Conservation (phyloP, 2,888 invertebrate species). For the Sympetrum striolatum region DNA sequence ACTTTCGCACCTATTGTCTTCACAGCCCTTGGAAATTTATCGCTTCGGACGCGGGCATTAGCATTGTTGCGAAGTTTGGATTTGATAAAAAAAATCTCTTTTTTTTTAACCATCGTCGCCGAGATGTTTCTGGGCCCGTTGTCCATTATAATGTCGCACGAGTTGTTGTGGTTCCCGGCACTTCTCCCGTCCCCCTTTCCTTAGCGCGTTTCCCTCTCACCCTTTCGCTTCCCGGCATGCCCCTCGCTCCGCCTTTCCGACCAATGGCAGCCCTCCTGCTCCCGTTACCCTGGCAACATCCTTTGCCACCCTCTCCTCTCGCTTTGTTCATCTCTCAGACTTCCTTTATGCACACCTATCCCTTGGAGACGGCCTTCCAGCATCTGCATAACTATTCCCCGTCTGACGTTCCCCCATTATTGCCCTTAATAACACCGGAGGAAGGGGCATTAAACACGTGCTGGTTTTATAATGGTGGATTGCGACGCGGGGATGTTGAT, state of each 20-base stretch:
- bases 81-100: background rate
- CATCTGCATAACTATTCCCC: background rate
- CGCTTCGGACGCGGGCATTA: background rate
- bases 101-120: background rate
- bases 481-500: background rate
- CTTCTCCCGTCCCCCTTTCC: background rate
- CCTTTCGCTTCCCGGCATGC: background rate
- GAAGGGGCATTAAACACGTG: background rate
- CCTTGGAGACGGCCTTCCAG: background rate
- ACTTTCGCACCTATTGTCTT: background rate
- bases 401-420: conserved; percentile 12
- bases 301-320: background rate
- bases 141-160: background rate
- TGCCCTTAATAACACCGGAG: background rate
- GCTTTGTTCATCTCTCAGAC: background rate
- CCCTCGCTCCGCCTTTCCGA: background rate
- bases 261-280: conserved; percentile 11
- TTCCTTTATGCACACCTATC: background rate
- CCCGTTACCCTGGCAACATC: conserved; percentile 32
- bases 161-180: background rate
- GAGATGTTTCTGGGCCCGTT: background rate
- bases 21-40: background rate
- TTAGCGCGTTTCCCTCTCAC: background rate
- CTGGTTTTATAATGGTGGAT: background rate
- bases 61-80: background rate